phyloP scores from a whole-genome alignment of 2,797 vertebrate species.

The Rachycentron canadum region DNA sequence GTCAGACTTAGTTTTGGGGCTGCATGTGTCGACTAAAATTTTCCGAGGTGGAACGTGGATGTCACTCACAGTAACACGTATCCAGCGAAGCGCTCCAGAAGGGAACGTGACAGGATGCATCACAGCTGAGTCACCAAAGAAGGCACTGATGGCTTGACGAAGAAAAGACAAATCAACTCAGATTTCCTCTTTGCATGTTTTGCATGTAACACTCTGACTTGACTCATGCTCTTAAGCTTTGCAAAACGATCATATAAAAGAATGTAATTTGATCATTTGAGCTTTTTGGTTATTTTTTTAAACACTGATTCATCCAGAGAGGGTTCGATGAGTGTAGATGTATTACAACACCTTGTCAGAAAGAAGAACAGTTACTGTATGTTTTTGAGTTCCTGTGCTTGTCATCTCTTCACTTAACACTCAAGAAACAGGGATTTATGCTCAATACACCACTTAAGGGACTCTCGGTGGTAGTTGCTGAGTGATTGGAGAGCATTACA shows the following conservation, averaged over 20 bases:
- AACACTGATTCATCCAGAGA: constrained; percentile 22
- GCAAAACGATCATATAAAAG: not conserved
- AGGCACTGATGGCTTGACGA: constrained; percentile 5
- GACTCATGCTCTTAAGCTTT: not conserved
- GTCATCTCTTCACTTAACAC: constrained; percentile 21
- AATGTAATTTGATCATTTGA: constrained; percentile 3
- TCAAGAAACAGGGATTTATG: constrained; percentile 39
- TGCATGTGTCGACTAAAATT: constrained; percentile 56
- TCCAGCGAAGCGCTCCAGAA: constrained; percentile 35
- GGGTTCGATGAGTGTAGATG: constrained; percentile 3
- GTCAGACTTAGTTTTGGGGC: constrained; percentile 27
- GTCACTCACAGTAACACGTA: constrained; percentile 34
- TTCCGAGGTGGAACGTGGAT: constrained; percentile 56
- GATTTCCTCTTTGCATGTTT: constrained; percentile 29
- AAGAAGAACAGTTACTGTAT: constrained; percentile 6
- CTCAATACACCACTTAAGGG: constrained; percentile 20
- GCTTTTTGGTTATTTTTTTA: not conserved
- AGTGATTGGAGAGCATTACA: constrained; percentile 31
- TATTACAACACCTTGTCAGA: constrained; percentile 24
- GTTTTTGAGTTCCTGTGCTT: constrained; percentile 10
- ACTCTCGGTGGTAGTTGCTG: constrained; percentile 31
- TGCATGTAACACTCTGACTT: not conserved
- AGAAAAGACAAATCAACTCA: constrained; percentile 24
- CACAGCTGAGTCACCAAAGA: constrained; percentile 34
- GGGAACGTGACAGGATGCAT: constrained; percentile 45